Conservation (phyloP, 2,797 vertebrate species). For the Clarias platycephalus region DNA sequence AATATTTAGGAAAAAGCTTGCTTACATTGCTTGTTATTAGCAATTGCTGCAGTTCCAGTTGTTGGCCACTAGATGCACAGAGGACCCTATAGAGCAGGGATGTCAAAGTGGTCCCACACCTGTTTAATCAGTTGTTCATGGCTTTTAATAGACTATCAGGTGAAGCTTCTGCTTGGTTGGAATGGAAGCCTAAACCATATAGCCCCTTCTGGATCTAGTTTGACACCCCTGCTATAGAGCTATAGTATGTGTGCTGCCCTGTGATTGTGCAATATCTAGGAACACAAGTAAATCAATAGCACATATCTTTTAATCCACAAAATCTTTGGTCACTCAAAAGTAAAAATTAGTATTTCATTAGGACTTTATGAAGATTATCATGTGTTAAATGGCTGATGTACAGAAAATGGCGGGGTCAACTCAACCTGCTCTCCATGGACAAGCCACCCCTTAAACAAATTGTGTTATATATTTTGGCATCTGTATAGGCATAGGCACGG, state of each 20-base stretch:
- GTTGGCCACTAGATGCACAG: not conserved
- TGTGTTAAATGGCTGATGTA: not conserved
- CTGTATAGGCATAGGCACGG: no score
- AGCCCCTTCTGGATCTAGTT: no score
- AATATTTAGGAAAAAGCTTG: not conserved
- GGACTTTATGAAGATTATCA: not conserved
- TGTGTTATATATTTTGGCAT: not conserved
- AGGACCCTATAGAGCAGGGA: not conserved
- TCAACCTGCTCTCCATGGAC: not conserved
- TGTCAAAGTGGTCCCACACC: no score
- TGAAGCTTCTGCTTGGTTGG: no score
- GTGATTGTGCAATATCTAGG: not conserved
- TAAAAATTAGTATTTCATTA: not conserved
- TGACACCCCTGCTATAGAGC: no score
- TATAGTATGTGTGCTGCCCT: not conserved
- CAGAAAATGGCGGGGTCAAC: not conserved
- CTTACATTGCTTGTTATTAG: not conserved
- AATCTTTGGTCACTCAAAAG: not conserved
- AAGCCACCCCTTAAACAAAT: not conserved
- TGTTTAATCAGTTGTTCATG: no score
- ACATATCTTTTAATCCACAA: not conserved
- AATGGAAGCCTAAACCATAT: no score
- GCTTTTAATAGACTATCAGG: no score
- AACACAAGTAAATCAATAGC: not conserved
- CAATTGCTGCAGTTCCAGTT: not conserved